Base-by-base conservation (phyloP, 2,113 vertebrate genomes). In the Prunella fulvescens region DNA sequence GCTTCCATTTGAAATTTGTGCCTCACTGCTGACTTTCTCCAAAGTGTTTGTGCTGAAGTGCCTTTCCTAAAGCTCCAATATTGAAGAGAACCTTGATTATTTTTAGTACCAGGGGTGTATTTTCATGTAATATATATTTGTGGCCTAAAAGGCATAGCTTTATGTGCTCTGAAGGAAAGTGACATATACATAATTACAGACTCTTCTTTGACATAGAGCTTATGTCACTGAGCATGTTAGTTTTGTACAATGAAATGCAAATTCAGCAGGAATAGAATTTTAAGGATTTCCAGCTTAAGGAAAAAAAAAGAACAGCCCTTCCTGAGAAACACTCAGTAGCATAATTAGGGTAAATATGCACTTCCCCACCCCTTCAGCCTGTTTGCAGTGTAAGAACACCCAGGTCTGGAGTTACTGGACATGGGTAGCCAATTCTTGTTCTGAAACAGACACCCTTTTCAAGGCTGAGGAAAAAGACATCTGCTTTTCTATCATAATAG, bases 321-420 rank as follows among this genome's bases (percentile, higher is more conserved):
- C 45, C 45, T 87, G 37, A 61, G 37, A 74, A 92, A 40, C 9
- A 11, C 5, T n/a, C 20, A 31, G 28, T 25, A 54, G 18, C 11
- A 4, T 33, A 54, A 74, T 5, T 19, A 28, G 19, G 9, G 8
- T 54, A 45, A 42, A 66, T 66, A 42, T n/a, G 29, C 37, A 29
- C 7, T 6, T 54, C 17, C 20, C 18, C 17, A 4, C 3, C 10
- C 19, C 2, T 3, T 76, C 17, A 31, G 35, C 5, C 4, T 3
- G 0, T 14, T 35, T 35, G 20, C 31, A 44, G 9, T 33, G 17
- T 37, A 48, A 69, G 54, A 72, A 54, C 22, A 58, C 9, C 2
- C 18, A 23, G 14, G 7, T 80, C 47, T 81, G 31, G 25, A 22
- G 19, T 54, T 77, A 44, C 58, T 71, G 60, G 24, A 9, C 17